Evolutionary conservation across 2,888 invertebrate species (phyloP), one percentile per base, ranked within the genome.

Genomic region (Lypha dubia): DNA sequence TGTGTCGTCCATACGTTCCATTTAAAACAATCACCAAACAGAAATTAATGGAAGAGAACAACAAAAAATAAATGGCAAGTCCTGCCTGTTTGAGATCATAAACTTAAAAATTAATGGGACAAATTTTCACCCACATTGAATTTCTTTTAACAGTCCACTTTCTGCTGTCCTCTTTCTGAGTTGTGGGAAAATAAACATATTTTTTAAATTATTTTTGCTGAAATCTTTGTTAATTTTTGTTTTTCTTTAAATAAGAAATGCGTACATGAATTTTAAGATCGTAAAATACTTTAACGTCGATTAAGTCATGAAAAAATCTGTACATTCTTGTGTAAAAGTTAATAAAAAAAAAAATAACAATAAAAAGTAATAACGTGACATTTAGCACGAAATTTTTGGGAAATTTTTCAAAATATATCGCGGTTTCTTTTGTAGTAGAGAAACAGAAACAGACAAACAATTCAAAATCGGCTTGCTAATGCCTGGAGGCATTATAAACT

Each of bases 111-210:
- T 83, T 79, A 68, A 85, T 85, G 76, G 79, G 85, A 85, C 82
- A 85, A 85, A 85, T 83, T 79, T 85, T 83, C 82, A 79, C 82
- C 85, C 85, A 79, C 85, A 85, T 85, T 74, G 7, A 0, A 20
- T 41, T 35, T 44, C n/a, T 41, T 41, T 13, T 28, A 13, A n/a
- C n/a, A 11, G n/a, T 24, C 2, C 2, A 9, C 17, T 24, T 22
- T 24, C 11, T 13, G 58, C 11, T n/a, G n/a, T n/a, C n/a, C n/a
- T n/a, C n/a, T 3, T 20, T 9, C 38, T n/a, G 1, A 22, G n/a
- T 46, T 74, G 56, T 68, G 73, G 41, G 73, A 83, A 71, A 71
- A 49, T 15, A 3, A 13, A 60, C 9, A 76, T 51, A 20, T 24
- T 46, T 46, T 32, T 13, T 17, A 56, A 17, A 41, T 44, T 17